A percentile compares a stretch with the other conserved stretches of the same genome.
Conservation (phyloP, 1,140 invertebrate species). For the Meloidogyne exigua region DNA sequence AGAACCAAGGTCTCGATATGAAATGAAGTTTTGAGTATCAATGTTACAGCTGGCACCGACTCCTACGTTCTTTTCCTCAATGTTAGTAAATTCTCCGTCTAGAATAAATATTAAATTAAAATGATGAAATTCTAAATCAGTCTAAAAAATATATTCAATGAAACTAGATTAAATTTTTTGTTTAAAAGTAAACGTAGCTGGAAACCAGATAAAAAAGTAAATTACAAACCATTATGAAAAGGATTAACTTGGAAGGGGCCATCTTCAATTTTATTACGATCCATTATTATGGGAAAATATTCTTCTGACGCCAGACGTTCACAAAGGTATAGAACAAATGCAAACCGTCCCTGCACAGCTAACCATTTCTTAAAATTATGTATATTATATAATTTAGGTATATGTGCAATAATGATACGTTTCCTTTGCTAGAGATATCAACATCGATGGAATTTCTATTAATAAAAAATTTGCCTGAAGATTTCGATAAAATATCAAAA, state of each 20-base stretch:
- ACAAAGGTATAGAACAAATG: neutral
- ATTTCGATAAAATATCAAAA: neutral
- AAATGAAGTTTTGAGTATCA: neutral
- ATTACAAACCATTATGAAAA: neutral
- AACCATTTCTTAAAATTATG: slow-evolving; percentile 11
- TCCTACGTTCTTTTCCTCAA: neutral
- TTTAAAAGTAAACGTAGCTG: no score
- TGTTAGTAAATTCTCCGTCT: neutral
- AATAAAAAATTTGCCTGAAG: neutral
- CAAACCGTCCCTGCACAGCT: slow-evolving; percentile 24
- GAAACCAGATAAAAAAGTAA: no score
- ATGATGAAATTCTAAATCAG: no score
- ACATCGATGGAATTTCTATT: neutral
- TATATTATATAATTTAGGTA: neutral
- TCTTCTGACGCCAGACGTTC: slow-evolving; percentile 21
- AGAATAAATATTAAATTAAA: no score
- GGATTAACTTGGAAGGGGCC: neutral
- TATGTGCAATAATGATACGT: neutral
- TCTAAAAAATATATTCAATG: neutral
- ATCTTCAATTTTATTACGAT: neutral
- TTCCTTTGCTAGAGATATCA: neutral
- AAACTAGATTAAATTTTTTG: no score
- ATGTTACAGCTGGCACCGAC: neutral
- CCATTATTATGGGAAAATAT: slow-evolving; percentile 2
- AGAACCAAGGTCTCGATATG: neutral